These are phyloP conservation scores for Progne subis DNA, from an alignment of 2,113 vertebrate genomes.

Conservation along the genomic window DNA sequence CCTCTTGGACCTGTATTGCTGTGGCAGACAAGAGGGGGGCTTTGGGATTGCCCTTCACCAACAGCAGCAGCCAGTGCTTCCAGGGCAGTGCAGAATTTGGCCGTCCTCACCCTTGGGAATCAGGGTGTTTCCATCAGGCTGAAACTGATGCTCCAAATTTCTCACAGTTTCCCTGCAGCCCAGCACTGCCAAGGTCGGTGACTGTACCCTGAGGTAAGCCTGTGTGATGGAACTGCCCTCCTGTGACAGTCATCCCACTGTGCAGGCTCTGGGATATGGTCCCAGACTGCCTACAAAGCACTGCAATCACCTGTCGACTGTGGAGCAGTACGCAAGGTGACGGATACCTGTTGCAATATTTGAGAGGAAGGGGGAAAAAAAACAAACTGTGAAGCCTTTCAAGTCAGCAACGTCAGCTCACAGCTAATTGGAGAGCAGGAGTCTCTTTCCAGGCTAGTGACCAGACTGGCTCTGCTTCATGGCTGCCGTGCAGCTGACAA, in stretches of 20 bases:
- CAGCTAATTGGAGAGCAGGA: neutral
- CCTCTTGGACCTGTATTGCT: neutral
- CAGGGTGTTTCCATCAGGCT: neutral
- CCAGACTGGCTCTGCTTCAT: neutral
- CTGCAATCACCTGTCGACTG: neutral
- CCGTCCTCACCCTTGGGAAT: fast-evolving
- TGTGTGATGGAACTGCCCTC: neutral
- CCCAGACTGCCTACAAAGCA: fast-evolving
- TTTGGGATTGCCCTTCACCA: neutral
- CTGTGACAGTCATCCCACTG: fast-evolving
- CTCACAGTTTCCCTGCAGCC: neutral
- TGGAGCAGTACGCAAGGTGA: neutral
- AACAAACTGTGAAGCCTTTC: fast-evolving
- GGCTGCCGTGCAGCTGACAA: neutral
- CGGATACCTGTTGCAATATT: neutral
- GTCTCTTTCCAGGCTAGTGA: neutral
- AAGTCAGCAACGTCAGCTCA: neutral
- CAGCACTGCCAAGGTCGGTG: fast-evolving
- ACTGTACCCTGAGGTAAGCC: neutral
- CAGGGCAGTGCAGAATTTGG: neutral
- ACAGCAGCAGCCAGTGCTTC: fast-evolving
- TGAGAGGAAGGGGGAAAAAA: neutral
- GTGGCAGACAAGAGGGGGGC: neutral
- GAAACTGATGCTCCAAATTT: neutral
- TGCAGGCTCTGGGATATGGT: neutral